A percentile compares a stretch with the other conserved stretches of the same genome.
These are phyloP conservation scores for Abrostola triplasia DNA, from an alignment of 2,888 invertebrate species.

Conservation along the genomic window DNA sequence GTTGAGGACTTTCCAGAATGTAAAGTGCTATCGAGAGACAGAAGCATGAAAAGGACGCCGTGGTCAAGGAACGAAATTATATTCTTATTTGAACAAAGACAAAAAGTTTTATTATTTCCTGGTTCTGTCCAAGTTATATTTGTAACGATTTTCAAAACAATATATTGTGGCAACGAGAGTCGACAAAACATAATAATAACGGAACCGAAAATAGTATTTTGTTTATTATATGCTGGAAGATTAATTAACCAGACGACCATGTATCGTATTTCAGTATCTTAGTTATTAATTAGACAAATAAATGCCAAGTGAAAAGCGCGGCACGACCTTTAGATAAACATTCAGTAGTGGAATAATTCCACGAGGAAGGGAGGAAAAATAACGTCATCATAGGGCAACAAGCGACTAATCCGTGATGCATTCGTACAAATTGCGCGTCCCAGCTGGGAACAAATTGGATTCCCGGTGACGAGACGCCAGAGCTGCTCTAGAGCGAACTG, in stretches of 20 bases:
- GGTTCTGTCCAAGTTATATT: not conserved
- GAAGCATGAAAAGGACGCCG: constrained; percentile 1
- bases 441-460: constrained; percentile 68
- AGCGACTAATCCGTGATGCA: constrained; percentile 63
- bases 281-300: constrained; percentile 45
- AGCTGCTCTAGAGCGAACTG: constrained; percentile 26
- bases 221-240: constrained; percentile 34
- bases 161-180: constrained; percentile 20
- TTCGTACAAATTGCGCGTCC: constrained; percentile 67
- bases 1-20: not conserved
- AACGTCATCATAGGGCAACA: constrained; percentile 42
- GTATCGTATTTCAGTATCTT: constrained; percentile 41
- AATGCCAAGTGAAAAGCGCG: constrained; percentile 30
- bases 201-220: constrained; percentile 28
- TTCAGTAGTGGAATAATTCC: constrained; percentile 33
- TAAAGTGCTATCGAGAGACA: constrained; percentile 1
- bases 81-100: too few relatives aligned
- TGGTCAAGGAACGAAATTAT: not conserved
- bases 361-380: constrained; percentile 28
- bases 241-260: constrained; percentile 39
- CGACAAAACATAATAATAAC: constrained; percentile 24
- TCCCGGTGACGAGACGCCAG: constrained; percentile 56
- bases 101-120: not conserved
- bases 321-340: constrained; percentile 41
- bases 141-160: constrained; percentile 11